These are phyloP conservation scores for Synanthedon tipuliformis DNA, from an alignment of 2,888 invertebrate genomes.

Conservation along the genomic window DNA sequence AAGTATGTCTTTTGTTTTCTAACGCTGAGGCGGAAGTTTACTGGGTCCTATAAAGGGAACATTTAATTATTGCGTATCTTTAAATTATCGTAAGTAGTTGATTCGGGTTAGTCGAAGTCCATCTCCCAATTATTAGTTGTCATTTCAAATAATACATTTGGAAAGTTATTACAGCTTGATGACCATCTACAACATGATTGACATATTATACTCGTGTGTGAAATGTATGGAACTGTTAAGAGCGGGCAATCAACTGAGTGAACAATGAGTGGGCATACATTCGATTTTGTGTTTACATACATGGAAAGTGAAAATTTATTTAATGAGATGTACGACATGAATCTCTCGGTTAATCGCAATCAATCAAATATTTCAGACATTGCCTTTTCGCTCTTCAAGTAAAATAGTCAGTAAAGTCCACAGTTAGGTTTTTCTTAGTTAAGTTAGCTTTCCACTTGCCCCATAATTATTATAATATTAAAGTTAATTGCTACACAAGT, in stretches of 20 bases:
- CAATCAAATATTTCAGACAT: too few species aligned
- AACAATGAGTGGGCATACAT: constrained; percentile 1
- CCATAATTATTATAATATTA: constrained; percentile 1
- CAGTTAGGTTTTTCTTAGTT: constrained; percentile 1
- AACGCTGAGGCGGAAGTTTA: too few species aligned
- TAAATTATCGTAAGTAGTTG: constrained; percentile 21
- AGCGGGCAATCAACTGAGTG: constrained; percentile 41
- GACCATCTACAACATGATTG: constrained; percentile 38
- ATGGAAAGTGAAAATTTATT: too few species aligned
- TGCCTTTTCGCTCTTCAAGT: too few species aligned
- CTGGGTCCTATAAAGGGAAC: too few species aligned
- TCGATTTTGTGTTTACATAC: too few species aligned
- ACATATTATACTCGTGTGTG: constrained; percentile 24
- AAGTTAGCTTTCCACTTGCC: constrained; percentile 9
- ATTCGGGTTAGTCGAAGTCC: constrained; percentile 52
- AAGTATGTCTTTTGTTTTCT: too few species aligned
- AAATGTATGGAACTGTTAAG: constrained; percentile 23
- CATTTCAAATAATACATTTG: constrained; percentile 43
- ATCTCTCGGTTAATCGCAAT: too few species aligned
- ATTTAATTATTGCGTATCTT: neutral
- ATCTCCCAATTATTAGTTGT: constrained; percentile 57
- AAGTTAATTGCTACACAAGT: too few species aligned
- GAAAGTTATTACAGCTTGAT: constrained; percentile 58
- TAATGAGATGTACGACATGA: too few species aligned
- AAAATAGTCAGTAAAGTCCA: too few species aligned